Percentiles rank a stretch among this genome's conserved stretches.
Evolutionary conservation across 1,140 invertebrate species (phyloP).

Genomic region (Trypoxylus dichotomus): DNA sequence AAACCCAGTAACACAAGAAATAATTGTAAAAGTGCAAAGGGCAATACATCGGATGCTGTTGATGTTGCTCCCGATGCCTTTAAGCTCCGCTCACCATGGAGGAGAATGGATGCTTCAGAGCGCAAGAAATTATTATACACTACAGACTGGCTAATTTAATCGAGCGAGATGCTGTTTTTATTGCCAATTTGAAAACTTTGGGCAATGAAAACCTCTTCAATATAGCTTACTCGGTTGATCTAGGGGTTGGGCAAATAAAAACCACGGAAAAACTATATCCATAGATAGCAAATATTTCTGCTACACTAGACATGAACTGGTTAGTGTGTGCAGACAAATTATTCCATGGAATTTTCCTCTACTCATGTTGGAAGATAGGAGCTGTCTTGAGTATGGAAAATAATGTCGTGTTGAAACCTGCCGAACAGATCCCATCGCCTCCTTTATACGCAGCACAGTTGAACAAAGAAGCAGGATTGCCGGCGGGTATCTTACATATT

Average conservation of each 20-base stretch:
- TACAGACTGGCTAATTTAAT: slow-evolving; percentile 81
- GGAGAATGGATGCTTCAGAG: slow-evolving; percentile 87
- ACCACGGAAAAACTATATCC: slow-evolving; percentile 86
- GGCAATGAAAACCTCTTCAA: slow-evolving; percentile 94
- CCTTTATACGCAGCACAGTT: slow-evolving; percentile 89
- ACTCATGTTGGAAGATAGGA: slow-evolving; percentile 94
- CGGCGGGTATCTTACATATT: slow-evolving; percentile 84
- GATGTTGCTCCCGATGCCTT: slow-evolving; percentile 83
- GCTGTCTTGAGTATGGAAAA: slow-evolving; percentile 73
- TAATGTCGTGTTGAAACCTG: slow-evolving; percentile 89
- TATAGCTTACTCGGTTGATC: slow-evolving; percentile 72
- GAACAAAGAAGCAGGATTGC: slow-evolving; percentile 84
- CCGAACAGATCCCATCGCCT: slow-evolving; percentile 95
- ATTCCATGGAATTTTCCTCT: slow-evolving; percentile 99
- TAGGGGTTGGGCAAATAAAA: slow-evolving; percentile 90
- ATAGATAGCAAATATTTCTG: slow-evolving; percentile 85
- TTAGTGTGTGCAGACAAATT: slow-evolving; percentile 97
- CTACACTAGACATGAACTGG: slow-evolving; percentile 93
- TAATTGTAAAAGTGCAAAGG: slow-evolving; percentile 85
- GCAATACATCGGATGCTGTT: slow-evolving; percentile 83
- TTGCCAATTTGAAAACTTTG: slow-evolving; percentile 89
- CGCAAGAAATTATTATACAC: slow-evolving; percentile 78
- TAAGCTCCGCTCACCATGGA: slow-evolving; percentile 79
- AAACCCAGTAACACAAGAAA: slow-evolving; percentile 85
- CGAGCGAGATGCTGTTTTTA: slow-evolving; percentile 73